phyloP scores from a whole-genome alignment of 2,888 invertebrate species.

The Galerucella calmariensis region DNA sequence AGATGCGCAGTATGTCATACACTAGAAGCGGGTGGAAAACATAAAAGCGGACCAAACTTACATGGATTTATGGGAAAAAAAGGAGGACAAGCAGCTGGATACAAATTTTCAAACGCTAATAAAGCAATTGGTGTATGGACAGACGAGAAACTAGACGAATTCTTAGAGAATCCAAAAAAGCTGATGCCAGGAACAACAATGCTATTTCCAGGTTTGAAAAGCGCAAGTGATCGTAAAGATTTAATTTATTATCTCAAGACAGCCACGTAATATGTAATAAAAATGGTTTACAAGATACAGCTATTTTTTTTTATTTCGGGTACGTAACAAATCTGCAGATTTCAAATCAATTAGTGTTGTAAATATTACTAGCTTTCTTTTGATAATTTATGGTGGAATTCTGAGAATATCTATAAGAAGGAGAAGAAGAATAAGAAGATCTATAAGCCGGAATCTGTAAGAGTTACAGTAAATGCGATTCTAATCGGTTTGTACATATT shows the following conservation, averaged over 20 bases:
- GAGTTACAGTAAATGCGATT: too few species aligned
- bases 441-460: too few species aligned
- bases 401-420: too few species aligned
- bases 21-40: constrained; percentile 2
- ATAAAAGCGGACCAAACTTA: not conserved
- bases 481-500: too few species aligned
- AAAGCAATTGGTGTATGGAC: constrained; percentile 14
- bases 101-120: constrained; percentile 3
- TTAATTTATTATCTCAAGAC: constrained; percentile 25
- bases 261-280: not conserved
- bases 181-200: constrained; percentile 26
- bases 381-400: too few species aligned
- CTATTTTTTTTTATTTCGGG: too few species aligned
- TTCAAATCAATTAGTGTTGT: too few species aligned
- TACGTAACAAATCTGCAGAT: too few species aligned
- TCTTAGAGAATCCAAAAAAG: constrained; percentile 23
- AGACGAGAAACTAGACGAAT: constrained; percentile 20
- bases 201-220: constrained; percentile 27
- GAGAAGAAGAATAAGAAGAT: too few species aligned
- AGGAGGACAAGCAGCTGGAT: not conserved
- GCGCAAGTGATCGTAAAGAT: constrained; percentile 11
- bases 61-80: constrained; percentile 5
- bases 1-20: constrained; percentile 10
- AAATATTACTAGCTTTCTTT: too few species aligned
- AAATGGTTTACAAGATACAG: too few species aligned